Base-by-base conservation (phyloP, 2,888 invertebrate genomes). In the Osmoderma eremita region DNA sequence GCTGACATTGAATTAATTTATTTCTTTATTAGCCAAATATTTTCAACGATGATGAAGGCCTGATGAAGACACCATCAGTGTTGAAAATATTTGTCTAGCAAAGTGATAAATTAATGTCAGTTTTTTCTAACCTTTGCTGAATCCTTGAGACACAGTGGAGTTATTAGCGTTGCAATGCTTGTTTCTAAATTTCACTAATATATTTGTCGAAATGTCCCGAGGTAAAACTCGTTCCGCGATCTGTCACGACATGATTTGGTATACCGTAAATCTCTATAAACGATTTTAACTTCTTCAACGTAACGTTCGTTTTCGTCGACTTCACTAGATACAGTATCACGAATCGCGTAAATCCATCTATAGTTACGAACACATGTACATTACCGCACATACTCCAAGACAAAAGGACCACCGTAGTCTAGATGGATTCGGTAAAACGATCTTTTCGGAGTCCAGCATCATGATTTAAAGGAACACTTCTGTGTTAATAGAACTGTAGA, bases 391-490 rank as follows among this genome's bases (percentile, higher is more conserved):
- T 15, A 1, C 68, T 67, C n/a, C 49, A 67, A n/a, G 67, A 38
- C n/a, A 48, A 72, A 74, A 5, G 71, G 73, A 12, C 72, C 72
- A n/a, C 71, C 5, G 48, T 74, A 67, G 50, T 74, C 74, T 2
- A 72, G 13, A 42, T 71, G 70, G 0, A 73, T 30, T 0, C 58
- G 38, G n/a, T 67, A 56, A 42, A 73, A 72, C 6, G 69, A 69
- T 41, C 69, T 24, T 24, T 24, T 24, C 24, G 42, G 69, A 63
- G n/a, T n/a, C n/a, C n/a, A n/a, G n/a, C n/a, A n/a, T n/a, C n/a
- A n/a, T n/a, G n/a, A n/a, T n/a, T n/a, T n/a, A n/a, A n/a, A n/a
- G n/a, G n/a, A n/a, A 39, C 70, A 74, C 53, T 71, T 67, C 38
- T 69, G 50, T 0, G n/a, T 70, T 8, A 70, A 72, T 4, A 54